phyloP scores from a whole-genome alignment of 23 tunicate genomes.

The Phallusia fumigata region DNA sequence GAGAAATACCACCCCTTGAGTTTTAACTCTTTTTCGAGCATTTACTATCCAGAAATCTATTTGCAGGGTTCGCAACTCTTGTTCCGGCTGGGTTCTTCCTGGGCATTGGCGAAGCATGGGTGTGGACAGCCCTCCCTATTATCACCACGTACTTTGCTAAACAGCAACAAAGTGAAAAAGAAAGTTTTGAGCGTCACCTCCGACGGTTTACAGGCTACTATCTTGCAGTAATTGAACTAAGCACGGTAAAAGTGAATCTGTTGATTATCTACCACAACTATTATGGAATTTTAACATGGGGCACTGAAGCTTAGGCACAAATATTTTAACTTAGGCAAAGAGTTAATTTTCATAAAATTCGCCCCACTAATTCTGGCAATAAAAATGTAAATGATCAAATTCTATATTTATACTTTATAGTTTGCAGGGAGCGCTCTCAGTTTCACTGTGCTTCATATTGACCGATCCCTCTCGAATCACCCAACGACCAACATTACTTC shows the following conservation, averaged over 20 bases:
- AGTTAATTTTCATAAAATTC: too few relatives aligned
- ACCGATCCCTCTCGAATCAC: not conserved
- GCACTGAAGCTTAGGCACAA: too few relatives aligned
- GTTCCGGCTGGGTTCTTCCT: constrained; percentile 16
- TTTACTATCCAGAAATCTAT: too few relatives aligned
- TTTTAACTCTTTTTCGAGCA: too few relatives aligned
- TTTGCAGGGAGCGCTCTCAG: not conserved
- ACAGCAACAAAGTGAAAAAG: not conserved
- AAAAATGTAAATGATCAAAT: too few relatives aligned
- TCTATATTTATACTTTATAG: not conserved
- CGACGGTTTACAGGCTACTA: not conserved
- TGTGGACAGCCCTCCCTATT: constrained; percentile 14
- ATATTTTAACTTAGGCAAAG: too few relatives aligned
- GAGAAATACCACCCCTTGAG: too few relatives aligned
- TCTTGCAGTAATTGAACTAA: not conserved
- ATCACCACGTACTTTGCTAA: constrained; percentile 13
- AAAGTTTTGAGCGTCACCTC: not conserved
- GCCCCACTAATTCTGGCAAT: too few relatives aligned
- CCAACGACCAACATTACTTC: not conserved
- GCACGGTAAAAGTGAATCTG: not conserved
- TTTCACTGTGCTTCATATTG: not conserved
- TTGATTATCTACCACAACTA: too few relatives aligned
- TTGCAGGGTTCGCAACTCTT: constrained; percentile 21
- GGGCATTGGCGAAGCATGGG: constrained; percentile 22
- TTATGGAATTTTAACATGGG: too few relatives aligned